Base-by-base conservation (phyloP, 1,140 invertebrate species). In the Eupristina koningsbergeri region DNA sequence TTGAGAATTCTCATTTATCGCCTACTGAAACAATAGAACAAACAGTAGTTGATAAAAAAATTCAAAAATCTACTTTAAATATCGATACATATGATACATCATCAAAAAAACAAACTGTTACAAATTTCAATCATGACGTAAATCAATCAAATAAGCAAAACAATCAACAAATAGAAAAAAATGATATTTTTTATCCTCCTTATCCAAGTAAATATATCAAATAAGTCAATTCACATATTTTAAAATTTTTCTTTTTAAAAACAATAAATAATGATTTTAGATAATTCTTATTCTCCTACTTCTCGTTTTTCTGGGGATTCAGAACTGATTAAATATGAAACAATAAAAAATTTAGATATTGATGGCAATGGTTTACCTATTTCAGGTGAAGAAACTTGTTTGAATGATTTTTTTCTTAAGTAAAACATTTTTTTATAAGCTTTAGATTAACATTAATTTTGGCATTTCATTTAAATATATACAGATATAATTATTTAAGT, bases 311-410 rank as follows among this genome's bases (percentile, higher is more conserved):
- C 80, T 50, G 84, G 76, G 22, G 87, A 81, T 71, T 22, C 63
- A 61, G 79, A 83, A 80, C 67, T 86, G 17, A 74, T 86, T 85
- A 93, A 94, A 90, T 90, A 91, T 85, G 89, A 92, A 85, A 91
- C 92, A 50, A 88, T 88, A 74, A 92, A 93, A 87, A 94, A 93
- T 89, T 81, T 94, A 17, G 93, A 94, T 71, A 83, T 91, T 34
- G 94, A 93, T 86, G 93, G 93, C 17, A 91, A 91, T 67, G 94
- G 95, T 86, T 91, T 95, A 82, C 94, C 94, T 9, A 93, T 93
- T 88, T 91, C 93, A 81, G 94, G 94, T 94, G 84, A 87, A 86
- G 41, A 45, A 87, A 69, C 76, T 34, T 71, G 26, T 58, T 36
- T 29, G 29, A 67, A 36, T 36, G 31, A 67, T 67, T 67, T 67